Evolutionary conservation across 2,113 vertebrate genomes (phyloP).

Genomic region (Ameiurus melas): DNA sequence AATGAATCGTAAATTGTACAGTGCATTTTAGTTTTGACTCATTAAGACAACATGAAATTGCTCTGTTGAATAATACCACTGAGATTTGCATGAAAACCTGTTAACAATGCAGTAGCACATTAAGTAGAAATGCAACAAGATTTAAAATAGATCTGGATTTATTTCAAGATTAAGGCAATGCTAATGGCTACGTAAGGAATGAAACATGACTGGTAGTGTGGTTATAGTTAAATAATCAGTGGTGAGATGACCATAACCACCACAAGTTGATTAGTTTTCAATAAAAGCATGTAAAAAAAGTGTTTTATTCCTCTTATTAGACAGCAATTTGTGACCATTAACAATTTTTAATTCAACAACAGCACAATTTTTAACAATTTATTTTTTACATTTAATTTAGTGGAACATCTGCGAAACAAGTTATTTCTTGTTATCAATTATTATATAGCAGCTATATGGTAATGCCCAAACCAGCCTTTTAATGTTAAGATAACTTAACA

Average conservation of each 20-base stretch:
- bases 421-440: not conserved
- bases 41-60: not conserved
- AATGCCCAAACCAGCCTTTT: not conserved
- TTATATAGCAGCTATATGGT: not conserved
- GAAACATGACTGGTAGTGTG: not conserved
- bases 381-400: conserved; percentile 3
- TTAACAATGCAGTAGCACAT: not conserved
- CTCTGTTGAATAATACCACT: not conserved
- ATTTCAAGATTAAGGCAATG: not conserved
- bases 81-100: not conserved
- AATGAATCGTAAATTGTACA: not conserved
- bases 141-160: not conserved
- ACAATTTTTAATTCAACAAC: not conserved
- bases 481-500: not conserved
- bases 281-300: not conserved
- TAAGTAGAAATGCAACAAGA: not conserved
- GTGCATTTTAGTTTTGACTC: conserved; percentile 1
- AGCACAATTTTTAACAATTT: not conserved
- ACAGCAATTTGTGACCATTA: not conserved
- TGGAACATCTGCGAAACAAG: not conserved
- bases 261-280: not conserved
- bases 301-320: not conserved
- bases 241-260: not conserved
- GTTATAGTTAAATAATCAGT: not conserved
- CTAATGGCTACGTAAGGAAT: not conserved